A percentile compares a stretch with the other conserved stretches of the same genome.
phyloP scores from a whole-genome alignment of 1,140 invertebrate genomes.

The Drosophila cardini region DNA sequence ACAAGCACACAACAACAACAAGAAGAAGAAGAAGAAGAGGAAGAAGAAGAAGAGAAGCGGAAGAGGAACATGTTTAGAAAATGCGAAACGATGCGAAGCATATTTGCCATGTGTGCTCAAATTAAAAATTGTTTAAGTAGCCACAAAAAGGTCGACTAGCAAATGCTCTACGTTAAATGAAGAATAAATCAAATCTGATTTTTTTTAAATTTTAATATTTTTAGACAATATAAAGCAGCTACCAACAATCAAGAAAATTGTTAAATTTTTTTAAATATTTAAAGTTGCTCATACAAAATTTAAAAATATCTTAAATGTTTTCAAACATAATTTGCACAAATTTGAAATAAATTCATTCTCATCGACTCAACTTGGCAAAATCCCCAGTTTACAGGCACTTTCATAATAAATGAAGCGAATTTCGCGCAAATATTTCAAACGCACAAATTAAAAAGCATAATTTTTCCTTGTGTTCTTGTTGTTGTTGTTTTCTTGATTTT shows the following conservation, averaged over 20 bases:
- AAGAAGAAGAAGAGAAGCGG: neutral
- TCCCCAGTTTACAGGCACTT: neutral
- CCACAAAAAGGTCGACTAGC: neutral
- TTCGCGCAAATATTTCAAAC: neutral
- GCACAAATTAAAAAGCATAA: constrained; percentile 43
- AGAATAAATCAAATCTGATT: too few species aligned
- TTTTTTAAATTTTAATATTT: too few species aligned
- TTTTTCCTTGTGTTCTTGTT: neutral
- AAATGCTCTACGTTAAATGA: neutral
- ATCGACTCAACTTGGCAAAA: neutral
- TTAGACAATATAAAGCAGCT: too few species aligned
- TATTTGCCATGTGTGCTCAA: constrained; percentile 43
- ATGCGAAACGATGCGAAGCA: constrained; percentile 36
- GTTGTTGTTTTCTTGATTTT: neutral
- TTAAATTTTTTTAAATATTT: too few species aligned
- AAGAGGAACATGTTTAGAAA: constrained; percentile 7
- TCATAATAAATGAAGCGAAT: neutral
- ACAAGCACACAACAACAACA: constrained; percentile 17
- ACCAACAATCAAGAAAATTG: too few species aligned
- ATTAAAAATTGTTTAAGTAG: constrained; percentile 29
- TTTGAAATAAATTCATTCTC: too few species aligned
- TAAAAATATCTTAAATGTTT: too few species aligned
- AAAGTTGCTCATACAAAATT: too few species aligned
- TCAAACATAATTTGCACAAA: too few species aligned
- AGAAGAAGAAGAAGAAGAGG: neutral